Conservation (phyloP, 2,113 vertebrate species). For the Paracanthobrama guichenoti region DNA sequence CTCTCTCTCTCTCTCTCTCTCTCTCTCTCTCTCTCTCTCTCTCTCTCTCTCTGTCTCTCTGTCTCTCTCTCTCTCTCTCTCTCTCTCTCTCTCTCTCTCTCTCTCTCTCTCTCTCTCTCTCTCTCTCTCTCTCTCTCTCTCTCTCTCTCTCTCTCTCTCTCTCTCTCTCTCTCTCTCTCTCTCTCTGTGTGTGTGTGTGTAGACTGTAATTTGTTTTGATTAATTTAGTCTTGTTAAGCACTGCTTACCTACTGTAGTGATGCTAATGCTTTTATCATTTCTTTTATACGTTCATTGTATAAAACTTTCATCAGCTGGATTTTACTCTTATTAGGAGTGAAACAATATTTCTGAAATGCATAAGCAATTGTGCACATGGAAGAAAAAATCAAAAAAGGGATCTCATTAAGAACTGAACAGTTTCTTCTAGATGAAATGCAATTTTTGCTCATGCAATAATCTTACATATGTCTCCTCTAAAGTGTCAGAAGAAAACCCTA, state of each 20-base stretch:
- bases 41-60: no score
- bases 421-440: background rate
- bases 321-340: background rate
- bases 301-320: background rate
- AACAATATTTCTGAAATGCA: background rate
- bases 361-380: background rate
- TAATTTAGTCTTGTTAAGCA: background rate
- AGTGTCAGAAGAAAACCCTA: background rate
- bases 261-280: background rate
- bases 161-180: no score
- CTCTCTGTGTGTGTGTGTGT: conserved; percentile 19
- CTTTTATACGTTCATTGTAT: background rate
- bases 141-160: no score
- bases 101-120: no score
- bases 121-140: no score
- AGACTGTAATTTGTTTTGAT: background rate
- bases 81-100: no score
- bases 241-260: background rate
- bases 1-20: no score
- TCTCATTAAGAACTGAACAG: background rate
- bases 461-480: background rate
- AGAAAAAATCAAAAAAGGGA: background rate
- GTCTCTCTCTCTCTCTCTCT: no score
- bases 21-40: background rate
- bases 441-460: no score